Evolutionary conservation across 2,888 invertebrate genomes (phyloP).

Genomic region (Drosophila eohydei): DNA sequence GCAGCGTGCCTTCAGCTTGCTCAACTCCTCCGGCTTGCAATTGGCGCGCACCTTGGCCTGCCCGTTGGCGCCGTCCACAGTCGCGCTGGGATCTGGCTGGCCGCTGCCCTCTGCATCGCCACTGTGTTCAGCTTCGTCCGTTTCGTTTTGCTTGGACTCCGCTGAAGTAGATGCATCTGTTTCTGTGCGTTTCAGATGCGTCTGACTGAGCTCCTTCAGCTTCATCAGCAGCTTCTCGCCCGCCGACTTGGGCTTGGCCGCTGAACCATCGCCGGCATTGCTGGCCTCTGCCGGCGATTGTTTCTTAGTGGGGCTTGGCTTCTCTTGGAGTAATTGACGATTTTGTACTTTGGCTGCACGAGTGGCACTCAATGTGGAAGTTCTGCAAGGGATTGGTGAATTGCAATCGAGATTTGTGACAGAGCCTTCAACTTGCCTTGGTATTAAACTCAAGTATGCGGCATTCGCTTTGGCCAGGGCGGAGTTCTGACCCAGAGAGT

Average conservation of each 20-base stretch:
- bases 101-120: conserved; percentile 62
- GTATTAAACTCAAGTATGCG: conserved; percentile 84
- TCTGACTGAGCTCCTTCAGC: conserved; percentile 67
- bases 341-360: conserved; percentile 84
- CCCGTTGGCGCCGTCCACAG: conserved; percentile 39
- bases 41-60: conserved; percentile 88
- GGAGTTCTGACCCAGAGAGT: conserved; percentile 87
- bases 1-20: conserved; percentile 90
- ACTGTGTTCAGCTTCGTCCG: conserved; percentile 47
- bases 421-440: conserved; percentile 66
- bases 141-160: conserved; percentile 50
- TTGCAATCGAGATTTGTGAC: neutral
- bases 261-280: conserved; percentile 58
- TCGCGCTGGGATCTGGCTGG: conserved; percentile 30
- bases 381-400: conserved; percentile 54
- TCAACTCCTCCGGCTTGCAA: conserved; percentile 92
- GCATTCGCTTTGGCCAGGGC: conserved; percentile 85
- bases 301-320: conserved; percentile 80
- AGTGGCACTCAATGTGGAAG: conserved; percentile 83
- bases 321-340: conserved; percentile 84
- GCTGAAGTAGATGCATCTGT: neutral
- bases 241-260: conserved; percentile 63
- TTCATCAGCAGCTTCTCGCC: conserved; percentile 69
- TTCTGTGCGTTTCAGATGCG: conserved; percentile 49
- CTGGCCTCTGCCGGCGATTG: conserved; percentile 30